These are phyloP conservation scores for Dasypogon diadema DNA, from an alignment of 2,888 invertebrate species.

Conservation along the genomic window DNA sequence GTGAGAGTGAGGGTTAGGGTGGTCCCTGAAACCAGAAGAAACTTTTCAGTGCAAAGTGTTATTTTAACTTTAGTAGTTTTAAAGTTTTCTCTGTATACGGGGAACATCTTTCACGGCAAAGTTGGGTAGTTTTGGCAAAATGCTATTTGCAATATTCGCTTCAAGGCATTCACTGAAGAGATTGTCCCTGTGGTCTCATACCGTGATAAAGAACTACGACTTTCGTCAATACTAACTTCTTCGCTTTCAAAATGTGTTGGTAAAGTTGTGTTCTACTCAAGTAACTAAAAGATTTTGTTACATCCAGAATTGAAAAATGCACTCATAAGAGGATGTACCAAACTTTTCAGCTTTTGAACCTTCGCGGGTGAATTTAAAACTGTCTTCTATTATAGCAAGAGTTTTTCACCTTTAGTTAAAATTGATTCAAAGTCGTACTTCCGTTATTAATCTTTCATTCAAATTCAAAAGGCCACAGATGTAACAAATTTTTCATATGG, in stretches of 20 bases:
- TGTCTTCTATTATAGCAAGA: too few relatives aligned
- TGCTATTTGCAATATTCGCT: constrained; percentile 31
- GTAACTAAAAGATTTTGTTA: neutral
- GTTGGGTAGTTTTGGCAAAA: constrained; percentile 17
- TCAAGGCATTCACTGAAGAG: neutral
- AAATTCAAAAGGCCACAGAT: too few relatives aligned
- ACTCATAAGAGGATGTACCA: too few relatives aligned
- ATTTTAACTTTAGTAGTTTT: constrained; percentile 39
- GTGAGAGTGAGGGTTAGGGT: too few relatives aligned
- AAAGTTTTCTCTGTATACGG: neutral
- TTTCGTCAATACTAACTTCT: constrained; percentile 26
- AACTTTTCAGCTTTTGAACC: too few relatives aligned
- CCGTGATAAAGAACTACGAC: constrained; percentile 10
- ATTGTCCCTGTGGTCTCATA: neutral
- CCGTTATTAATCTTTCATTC: too few relatives aligned
- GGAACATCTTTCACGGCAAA: constrained; percentile 5
- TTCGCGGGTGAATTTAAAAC: too few relatives aligned
- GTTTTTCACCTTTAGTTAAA: too few relatives aligned
- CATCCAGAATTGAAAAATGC: too few relatives aligned
- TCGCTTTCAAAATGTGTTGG: neutral
- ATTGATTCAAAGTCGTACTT: too few relatives aligned
- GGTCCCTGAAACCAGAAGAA: constrained; percentile 8
- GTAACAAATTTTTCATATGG: too few relatives aligned
- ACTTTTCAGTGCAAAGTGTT: constrained; percentile 26
- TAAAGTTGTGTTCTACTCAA: neutral